These are phyloP conservation scores for Cephus spinipes DNA, from an alignment of 2,888 invertebrate genomes.

Conservation along the genomic window DNA sequence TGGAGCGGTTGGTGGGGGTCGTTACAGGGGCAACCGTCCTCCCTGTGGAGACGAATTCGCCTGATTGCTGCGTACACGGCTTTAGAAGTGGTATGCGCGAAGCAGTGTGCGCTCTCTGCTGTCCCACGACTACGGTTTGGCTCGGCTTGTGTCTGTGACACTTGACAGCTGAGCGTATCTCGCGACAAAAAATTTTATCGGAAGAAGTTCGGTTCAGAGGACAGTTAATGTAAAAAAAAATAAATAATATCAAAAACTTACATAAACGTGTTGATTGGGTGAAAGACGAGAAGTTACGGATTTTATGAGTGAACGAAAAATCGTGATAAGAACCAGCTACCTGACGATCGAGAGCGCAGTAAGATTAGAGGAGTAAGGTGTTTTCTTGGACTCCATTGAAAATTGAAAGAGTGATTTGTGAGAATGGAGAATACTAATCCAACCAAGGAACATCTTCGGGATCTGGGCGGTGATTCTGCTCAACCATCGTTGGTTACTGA, in stretches of 20 bases:
- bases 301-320: neutral
- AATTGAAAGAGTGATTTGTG: neutral
- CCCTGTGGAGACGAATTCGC: neutral
- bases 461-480: neutral
- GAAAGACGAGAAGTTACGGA: neutral
- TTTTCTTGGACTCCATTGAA: neutral
- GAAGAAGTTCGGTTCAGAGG: neutral
- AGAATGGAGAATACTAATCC: neutral
- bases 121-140: neutral
- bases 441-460: neutral
- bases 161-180: constrained; percentile 37
- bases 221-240: neutral
- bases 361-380: neutral
- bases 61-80: neutral
- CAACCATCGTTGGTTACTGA: neutral
- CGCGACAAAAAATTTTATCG: neutral
- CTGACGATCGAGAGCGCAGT: constrained; percentile 55
- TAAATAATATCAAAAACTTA: neutral
- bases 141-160: constrained; percentile 24
- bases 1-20: neutral
- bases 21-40: neutral
- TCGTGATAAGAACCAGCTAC: constrained; percentile 26
- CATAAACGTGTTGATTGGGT: neutral
- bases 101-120: neutral
- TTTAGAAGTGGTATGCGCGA: neutral